These are phyloP conservation scores for Eufriesea mexicana DNA, from an alignment of 1,140 invertebrate genomes.

Conservation along the genomic window DNA sequence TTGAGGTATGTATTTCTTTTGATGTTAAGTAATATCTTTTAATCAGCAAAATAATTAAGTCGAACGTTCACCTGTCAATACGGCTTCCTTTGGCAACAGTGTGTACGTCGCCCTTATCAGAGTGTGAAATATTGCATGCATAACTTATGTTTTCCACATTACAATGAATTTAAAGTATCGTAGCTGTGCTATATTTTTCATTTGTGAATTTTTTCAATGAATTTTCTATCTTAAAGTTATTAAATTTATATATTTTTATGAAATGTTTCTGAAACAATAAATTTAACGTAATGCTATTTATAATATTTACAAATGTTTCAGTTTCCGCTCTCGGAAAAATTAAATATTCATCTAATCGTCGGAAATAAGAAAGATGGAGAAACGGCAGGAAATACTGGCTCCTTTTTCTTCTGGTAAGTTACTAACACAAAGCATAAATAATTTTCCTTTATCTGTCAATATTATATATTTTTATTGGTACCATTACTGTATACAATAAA, in stretches of 20 bases:
- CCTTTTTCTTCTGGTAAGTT: slow-evolving; percentile 79
- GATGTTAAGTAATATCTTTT: slow-evolving; percentile 6
- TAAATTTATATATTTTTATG: not conserved
- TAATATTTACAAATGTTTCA: slow-evolving; percentile 45
- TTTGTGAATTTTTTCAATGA: not conserved
- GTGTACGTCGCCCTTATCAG: slow-evolving; percentile 40
- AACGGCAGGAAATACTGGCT: slow-evolving; percentile 77
- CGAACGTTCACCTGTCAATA: slow-evolving; percentile 63
- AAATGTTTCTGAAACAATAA: not conserved
- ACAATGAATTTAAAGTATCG: not conserved
- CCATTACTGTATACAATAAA: slow-evolving; percentile 47
- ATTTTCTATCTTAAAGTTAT: not conserved
- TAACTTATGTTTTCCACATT: not conserved
- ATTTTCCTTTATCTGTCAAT: slow-evolving; percentile 61
- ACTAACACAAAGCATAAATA: slow-evolving; percentile 26
- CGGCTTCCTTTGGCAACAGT: slow-evolving; percentile 58
- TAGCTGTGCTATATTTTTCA: not conserved
- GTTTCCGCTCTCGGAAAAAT: slow-evolving; percentile 37
- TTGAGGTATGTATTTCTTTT: slow-evolving; percentile 51
- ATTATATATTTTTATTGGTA: slow-evolving; percentile 48
- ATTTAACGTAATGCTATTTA: not conserved
- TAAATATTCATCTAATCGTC: slow-evolving; percentile 7
- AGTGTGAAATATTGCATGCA: slow-evolving; percentile 25
- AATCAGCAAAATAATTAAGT: slow-evolving; percentile 25
- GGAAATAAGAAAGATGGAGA: slow-evolving; percentile 72